Base-by-base conservation (phyloP, 1,140 invertebrate species). In the Schlechtendalia chinensis region DNA sequence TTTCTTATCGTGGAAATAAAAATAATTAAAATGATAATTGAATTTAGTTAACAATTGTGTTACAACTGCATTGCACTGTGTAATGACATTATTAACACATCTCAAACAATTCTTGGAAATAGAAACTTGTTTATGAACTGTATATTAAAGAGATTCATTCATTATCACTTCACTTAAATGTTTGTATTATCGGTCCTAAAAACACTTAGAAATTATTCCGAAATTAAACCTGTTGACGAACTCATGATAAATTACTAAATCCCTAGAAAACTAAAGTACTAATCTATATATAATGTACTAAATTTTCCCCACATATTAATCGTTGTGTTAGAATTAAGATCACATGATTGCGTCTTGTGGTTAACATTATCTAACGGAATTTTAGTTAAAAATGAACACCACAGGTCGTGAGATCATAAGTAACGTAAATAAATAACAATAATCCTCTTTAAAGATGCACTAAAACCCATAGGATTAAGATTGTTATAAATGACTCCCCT, bases 391-490 rank as follows among this genome's bases (percentile, higher is more conserved):
- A 79, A 63, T 61, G 17, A 77, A 45, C 14, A 59, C n/a, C 22
- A n/a, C 16, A 50, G 16, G 58, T 79, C 45, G 39, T 17, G 22
- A 79, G n/a, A 24, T 79, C 56, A 29, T 59, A 24, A 59, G 29
- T 19, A 14, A 1, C 19, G 56, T 47, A 27, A 50, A 39, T 50
- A 50, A 63, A 61, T 45, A 59, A 77, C 56, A 77, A 61, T 77
- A 79, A 79, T 79, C 58, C 29, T 63, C 47, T 79, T 59, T 63
- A 61, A n/a, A 59, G 58, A 79, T 61, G 11, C 58, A 45, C 10
- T 47, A 61, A 63, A 58, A 61, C 39, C 56, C 58, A 27, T 10
- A 17, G 39, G 75, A 63, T 79, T 79, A 63, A 63, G 2, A 63
- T 47, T 1, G 39, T 63, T 61, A 79, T 79, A 63, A 63, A 79